Base-by-base conservation (phyloP, 2,113 vertebrate species). In the Odobenus rosmarus region DNA sequence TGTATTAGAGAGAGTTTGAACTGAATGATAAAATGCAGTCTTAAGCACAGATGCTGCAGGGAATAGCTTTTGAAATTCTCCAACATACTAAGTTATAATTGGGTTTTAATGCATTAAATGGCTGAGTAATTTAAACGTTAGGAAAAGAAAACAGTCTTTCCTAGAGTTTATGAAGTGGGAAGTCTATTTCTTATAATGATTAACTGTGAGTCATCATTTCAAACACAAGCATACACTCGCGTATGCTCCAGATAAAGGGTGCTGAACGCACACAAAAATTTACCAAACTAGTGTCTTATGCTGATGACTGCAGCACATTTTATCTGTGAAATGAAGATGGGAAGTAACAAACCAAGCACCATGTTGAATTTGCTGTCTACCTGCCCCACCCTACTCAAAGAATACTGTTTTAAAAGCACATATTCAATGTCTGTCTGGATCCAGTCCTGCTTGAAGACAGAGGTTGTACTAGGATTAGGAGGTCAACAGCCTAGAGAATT, bases 101-200 rank as follows among this genome's bases (percentile, higher is more conserved):
- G 95, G 87, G 86, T 98, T 98, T 98, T 97, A 98, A 97, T 71
- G 57, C 84, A 97, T 97, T 98, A 98, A 98, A 98, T 0, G 67
- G 89, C 97, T 95, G 93, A 98, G 97, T 96, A 98, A 98, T 98
- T 98, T 98, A 98, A 98, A 98, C 72, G 96, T 98, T 98, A 98
- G 90, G 95, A 97, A 98, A 98, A 98, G 95, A 99, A 98, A 99
- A 98, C 94, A 97, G 89, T 84, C 95, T 98, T 97, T 98, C 79
- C 88, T 97, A 74, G 96, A 98, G 94, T 98, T 98, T 98, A 98
- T 97, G 98, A 98, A 98, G 97, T 97, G 97, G 2, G 92, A 97
- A 98, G 96, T 96, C 95, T 92, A 55, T 97, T 98, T 97, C 97
- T 98, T 97, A 95, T 31, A 97, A 97, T 83, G 93, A 98, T 97